These are phyloP conservation scores for Aricia artaxerxes DNA, from an alignment of 2,888 invertebrate species.

Conservation along the genomic window DNA sequence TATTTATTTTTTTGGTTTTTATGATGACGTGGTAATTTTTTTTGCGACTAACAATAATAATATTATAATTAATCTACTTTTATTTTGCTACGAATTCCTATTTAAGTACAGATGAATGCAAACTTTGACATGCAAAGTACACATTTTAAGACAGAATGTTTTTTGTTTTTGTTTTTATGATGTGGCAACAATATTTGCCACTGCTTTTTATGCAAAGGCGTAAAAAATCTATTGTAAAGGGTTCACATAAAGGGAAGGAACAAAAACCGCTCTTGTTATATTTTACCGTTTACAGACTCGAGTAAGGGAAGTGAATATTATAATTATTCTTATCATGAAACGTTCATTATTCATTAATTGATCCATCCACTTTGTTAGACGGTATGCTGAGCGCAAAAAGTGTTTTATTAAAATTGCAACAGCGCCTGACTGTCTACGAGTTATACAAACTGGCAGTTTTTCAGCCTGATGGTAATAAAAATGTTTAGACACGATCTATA, in stretches of 20 bases:
- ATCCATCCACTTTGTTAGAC: slow-evolving; percentile 1
- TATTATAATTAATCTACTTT: too few species aligned
- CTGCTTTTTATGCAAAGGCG: background rate
- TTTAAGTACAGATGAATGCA: too few species aligned
- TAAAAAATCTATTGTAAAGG: background rate
- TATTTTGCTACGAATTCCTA: too few species aligned
- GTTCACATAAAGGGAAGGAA: background rate
- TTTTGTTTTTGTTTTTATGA: too few species aligned
- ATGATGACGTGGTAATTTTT: too few species aligned
- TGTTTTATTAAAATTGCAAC: slow-evolving; percentile 14
- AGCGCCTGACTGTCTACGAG: slow-evolving; percentile 6
- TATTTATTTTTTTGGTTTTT: background rate
- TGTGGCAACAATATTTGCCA: too few species aligned
- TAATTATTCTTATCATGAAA: slow-evolving; percentile 16
- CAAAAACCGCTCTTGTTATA: slow-evolving; percentile 1
- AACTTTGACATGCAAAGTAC: too few species aligned
- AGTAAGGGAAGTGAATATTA: slow-evolving; percentile 14
- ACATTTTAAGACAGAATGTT: too few species aligned
- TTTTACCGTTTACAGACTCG: background rate
- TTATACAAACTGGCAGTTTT: background rate
- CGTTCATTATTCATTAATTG: slow-evolving; percentile 19
- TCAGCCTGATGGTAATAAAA: background rate
- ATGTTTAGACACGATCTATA: too few species aligned
- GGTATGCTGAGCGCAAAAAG: slow-evolving; percentile 16
- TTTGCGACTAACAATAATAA: background rate